phyloP scores from a whole-genome alignment of 2,797 vertebrate genomes.

The Lepus oiostolus region DNA sequence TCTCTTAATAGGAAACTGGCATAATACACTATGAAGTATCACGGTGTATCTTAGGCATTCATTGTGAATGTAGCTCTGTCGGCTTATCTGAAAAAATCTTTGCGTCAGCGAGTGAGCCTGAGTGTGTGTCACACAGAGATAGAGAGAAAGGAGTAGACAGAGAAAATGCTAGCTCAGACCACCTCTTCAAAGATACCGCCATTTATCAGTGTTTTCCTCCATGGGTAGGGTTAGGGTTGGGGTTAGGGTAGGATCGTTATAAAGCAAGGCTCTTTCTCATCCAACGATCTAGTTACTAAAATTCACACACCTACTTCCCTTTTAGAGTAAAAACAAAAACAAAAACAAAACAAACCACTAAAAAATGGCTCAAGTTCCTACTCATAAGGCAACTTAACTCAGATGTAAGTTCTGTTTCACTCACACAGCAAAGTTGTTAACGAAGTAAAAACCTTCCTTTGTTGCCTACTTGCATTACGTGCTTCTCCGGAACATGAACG shows the following conservation, averaged over 20 bases:
- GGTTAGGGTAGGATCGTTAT: too few species aligned
- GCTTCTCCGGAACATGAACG: not conserved
- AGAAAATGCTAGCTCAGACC: not conserved
- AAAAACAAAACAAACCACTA: not conserved
- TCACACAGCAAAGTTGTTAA: not conserved
- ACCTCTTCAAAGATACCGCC: not conserved
- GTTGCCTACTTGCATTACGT: not conserved
- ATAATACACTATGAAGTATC: not conserved
- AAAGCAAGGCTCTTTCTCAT: too few species aligned
- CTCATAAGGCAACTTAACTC: not conserved
- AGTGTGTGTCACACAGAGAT: too few species aligned
- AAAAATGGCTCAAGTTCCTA: not conserved
- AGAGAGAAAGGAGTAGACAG: too few species aligned
- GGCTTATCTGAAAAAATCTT: not conserved
- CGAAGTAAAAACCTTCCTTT: not conserved
- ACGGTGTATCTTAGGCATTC: not conserved
- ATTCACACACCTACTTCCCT: not conserved
- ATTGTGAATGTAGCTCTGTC: not conserved
- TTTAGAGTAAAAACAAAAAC: not conserved
- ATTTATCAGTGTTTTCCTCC: not conserved
- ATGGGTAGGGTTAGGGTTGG: not conserved
- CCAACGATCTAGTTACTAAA: not conserved
- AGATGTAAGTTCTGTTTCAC: not conserved
- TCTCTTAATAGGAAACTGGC: not conserved
- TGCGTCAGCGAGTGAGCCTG: not conserved